phyloP scores from a whole-genome alignment of 2,113 vertebrate genomes.

The Phrynosoma platyrhinos region DNA sequence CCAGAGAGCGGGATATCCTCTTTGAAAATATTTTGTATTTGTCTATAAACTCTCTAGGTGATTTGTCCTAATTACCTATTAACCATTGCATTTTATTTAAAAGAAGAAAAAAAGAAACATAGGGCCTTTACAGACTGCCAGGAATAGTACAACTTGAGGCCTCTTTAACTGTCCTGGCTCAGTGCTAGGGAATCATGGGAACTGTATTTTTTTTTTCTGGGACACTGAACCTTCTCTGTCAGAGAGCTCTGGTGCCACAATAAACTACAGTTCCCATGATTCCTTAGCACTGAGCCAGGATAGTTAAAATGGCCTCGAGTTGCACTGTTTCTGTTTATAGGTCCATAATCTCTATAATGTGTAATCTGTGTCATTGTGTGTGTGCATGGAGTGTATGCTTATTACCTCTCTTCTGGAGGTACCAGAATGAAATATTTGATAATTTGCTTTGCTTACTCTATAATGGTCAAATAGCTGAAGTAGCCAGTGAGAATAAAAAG shows the following conservation, averaged over 20 bases:
- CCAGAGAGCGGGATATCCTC: neutral
- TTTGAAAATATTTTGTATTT: neutral
- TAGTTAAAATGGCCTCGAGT: no score
- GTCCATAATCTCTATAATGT: neutral
- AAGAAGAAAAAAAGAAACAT: neutral
- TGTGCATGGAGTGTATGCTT: neutral
- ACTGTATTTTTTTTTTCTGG: no score
- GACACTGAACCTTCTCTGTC: no score
- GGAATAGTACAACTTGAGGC: no score
- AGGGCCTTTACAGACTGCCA: no score
- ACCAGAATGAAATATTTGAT: slow-evolving; percentile 14
- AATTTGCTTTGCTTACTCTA: neutral
- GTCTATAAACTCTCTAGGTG: slow-evolving; percentile 3
- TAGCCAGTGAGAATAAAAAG: neutral
- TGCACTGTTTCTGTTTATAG: no score
- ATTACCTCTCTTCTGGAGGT: neutral
- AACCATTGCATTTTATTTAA: neutral
- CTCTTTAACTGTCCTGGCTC: no score
- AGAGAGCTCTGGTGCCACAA: no score
- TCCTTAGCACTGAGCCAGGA: no score
- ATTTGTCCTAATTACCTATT: slow-evolving; percentile 24
- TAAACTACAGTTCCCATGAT: no score
- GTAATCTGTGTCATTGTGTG: neutral
- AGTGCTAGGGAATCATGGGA: no score
- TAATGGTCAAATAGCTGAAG: neutral